Conservation (phyloP, 37 sponge, comb jelly and placozoan species). For the Ephydatia muelleri region DNA sequence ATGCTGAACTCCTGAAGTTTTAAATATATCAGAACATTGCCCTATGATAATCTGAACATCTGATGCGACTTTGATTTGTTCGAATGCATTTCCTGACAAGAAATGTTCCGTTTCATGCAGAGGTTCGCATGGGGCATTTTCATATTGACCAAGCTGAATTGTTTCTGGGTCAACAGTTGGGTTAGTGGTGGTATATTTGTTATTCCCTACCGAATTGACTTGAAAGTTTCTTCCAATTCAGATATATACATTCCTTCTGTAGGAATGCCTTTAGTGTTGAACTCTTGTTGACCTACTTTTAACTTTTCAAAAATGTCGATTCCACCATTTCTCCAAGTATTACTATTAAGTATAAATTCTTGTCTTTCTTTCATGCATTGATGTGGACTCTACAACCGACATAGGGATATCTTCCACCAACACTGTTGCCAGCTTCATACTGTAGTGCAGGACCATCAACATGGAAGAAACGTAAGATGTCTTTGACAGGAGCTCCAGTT, state of each 20-base stretch:
- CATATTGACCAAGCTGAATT: background rate
- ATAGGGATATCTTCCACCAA: too few relatives aligned
- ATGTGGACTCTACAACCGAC: too few relatives aligned
- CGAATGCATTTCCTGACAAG: background rate
- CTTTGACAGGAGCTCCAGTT: too few relatives aligned
- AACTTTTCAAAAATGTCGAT: too few relatives aligned
- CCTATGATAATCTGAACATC: constrained; percentile 4
- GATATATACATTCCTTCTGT: constrained; percentile 7
- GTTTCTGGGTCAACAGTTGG: background rate
- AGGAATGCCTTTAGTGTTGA: constrained; percentile 6
- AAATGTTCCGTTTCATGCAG: background rate
- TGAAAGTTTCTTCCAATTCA: constrained; percentile 14
- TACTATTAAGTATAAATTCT: background rate
- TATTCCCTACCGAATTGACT: too few relatives aligned
- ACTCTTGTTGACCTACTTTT: constrained; percentile 14
- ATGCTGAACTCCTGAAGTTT: too few relatives aligned
- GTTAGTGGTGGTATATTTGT: too few relatives aligned
- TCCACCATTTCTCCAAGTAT: background rate
- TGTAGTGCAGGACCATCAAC: too few relatives aligned
- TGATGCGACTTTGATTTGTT: background rate
- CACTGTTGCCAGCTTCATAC: too few relatives aligned
- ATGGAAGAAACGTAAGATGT: too few relatives aligned
- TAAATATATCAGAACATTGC: too few relatives aligned
- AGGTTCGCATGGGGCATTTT: constrained; percentile 2
- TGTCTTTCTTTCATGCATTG: background rate